These are phyloP conservation scores for Epirrhoe tristata DNA, from an alignment of 2,888 invertebrate genomes.

Conservation along the genomic window DNA sequence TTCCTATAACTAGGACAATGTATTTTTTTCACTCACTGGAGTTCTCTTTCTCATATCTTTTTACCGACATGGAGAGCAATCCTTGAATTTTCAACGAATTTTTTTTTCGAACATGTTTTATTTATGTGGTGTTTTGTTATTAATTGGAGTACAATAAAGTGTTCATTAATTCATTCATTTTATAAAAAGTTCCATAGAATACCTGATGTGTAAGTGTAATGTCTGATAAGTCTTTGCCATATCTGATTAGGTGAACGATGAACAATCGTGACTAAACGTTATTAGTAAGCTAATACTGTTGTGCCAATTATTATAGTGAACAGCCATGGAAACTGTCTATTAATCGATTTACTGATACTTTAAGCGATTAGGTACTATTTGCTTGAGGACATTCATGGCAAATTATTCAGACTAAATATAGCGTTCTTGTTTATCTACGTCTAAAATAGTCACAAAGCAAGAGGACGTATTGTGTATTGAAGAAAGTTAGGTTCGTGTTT, in stretches of 20 bases:
- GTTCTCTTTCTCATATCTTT: too few species aligned
- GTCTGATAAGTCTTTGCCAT: background rate
- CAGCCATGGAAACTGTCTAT: constrained; percentile 8
- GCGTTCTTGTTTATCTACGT: background rate
- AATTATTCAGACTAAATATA: constrained; percentile 2
- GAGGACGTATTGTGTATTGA: background rate
- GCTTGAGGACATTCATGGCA: constrained; percentile 8
- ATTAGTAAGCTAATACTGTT: constrained; percentile 12
- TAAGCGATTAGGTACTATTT: background rate
- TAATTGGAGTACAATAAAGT: too few species aligned
- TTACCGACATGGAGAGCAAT: too few species aligned
- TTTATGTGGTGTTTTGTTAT: too few species aligned
- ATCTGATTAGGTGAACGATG: constrained; percentile 3
- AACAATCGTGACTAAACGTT: constrained; percentile 17
- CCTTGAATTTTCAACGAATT: too few species aligned
- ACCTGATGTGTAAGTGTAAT: background rate
- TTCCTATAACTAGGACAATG: too few species aligned
- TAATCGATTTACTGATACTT: constrained; percentile 19
- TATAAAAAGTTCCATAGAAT: background rate
- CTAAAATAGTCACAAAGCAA: background rate
- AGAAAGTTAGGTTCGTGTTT: background rate
- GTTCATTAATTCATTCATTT: too few species aligned
- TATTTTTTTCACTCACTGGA: too few species aligned
- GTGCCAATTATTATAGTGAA: constrained; percentile 17
- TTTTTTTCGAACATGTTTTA: too few species aligned